Base-by-base conservation (phyloP, 2,113 vertebrate species). In the Epinephelus moara region DNA sequence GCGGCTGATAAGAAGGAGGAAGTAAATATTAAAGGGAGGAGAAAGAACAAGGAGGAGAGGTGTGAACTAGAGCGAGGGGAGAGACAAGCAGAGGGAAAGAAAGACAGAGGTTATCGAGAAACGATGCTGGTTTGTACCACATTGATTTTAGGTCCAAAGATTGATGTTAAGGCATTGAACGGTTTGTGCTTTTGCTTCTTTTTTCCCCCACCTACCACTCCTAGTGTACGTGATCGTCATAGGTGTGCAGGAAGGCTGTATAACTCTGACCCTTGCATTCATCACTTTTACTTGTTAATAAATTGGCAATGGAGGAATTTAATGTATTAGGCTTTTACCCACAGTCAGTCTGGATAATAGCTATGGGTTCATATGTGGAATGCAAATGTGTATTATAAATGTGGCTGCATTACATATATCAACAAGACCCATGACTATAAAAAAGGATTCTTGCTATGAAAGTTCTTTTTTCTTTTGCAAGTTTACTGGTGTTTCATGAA, bases 71-170 rank as follows among this genome's bases (percentile, higher is more conserved):
- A 83, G 70, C 15, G 3, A 30, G 23, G 75, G 67, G 33, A 10
- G 50, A 33, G 23, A 21, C 33, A 45, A 62, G 63, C 15, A 56
- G 75, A 78, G 25, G 47, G 30, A 70, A 40, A 50, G 64, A 66
- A 30, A 78, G 74, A 30, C 67, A 83, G 75, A 82, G 80, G 83
- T 88, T 84, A 82, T 61, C 3, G 63, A 79, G 80, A 84, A 80
- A 63, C 49, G 18, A 59, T 75, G 17, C 78, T 30, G 86, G 76
- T 83, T 89, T 85, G 86, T 76, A 42, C 45, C 33, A 23, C 57
- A 91, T 90, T 79, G 88, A 90, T 93, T 91, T 89, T 79, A 64
- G 70, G 73, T 52, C 49, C 53, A 85, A 75, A 89, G 88, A 88
- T 88, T 84, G 86, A 93, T 90, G 87, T 75, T 47, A 19, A 80